Evolutionary conservation across 2,888 invertebrate species (phyloP).

Genomic region (Scaptomyza polygonia): DNA sequence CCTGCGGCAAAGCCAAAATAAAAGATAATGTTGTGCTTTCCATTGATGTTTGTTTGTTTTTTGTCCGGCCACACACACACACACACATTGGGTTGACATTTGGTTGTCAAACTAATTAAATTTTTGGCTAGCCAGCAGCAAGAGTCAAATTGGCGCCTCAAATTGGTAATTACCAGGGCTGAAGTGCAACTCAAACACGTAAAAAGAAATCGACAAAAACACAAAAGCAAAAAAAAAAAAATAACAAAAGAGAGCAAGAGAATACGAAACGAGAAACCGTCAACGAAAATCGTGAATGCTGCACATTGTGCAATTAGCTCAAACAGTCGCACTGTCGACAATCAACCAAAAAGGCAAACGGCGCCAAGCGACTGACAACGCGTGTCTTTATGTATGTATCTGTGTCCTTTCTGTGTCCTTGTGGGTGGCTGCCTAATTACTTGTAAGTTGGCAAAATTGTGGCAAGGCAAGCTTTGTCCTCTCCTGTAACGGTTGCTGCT

Average conservation of each 20-base stretch:
- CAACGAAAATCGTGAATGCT: slow-evolving; percentile 8
- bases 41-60: slow-evolving; percentile 37
- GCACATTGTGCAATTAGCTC: slow-evolving; percentile 74
- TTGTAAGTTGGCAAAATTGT: slow-evolving; percentile 82
- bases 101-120: slow-evolving; percentile 78
- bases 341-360: slow-evolving; percentile 38
- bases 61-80: slow-evolving; percentile 8
- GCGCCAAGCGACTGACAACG: slow-evolving; percentile 61
- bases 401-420: slow-evolving; percentile 46
- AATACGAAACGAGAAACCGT: slow-evolving; percentile 5
- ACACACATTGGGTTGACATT: slow-evolving; percentile 49
- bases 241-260: too few relatives aligned
- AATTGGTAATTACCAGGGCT: slow-evolving; percentile 78
- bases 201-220: slow-evolving; percentile 47
- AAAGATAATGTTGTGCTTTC: slow-evolving; percentile 18
- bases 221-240: too few relatives aligned
- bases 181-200: slow-evolving; percentile 78
- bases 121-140: slow-evolving; percentile 65
- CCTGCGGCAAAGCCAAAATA: slow-evolving; percentile 55
- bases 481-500: slow-evolving; percentile 18
- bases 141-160: slow-evolving; percentile 74
- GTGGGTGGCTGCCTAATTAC: slow-evolving; percentile 77
- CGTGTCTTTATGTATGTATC: slow-evolving; percentile 53
- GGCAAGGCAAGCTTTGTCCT: slow-evolving; percentile 65
- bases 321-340: slow-evolving; percentile 59